Base-by-base conservation (phyloP, 2,113 vertebrate species). In the Mustela nigripes region DNA sequence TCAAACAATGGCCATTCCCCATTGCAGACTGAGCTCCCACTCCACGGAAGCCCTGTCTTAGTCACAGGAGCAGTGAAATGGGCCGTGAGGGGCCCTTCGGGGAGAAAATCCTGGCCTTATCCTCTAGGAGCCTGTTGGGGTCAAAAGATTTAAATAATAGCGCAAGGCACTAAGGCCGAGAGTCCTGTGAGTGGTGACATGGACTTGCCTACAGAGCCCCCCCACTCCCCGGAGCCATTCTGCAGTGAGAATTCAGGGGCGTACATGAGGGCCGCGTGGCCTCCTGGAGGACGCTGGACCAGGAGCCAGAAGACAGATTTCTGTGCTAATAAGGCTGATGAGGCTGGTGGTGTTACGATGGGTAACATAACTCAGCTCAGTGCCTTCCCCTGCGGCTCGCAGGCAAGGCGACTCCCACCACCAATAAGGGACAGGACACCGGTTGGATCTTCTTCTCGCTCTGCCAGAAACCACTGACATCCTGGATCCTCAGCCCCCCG, bases 201-300 rank as follows among this genome's bases (percentile, higher is more conserved):
- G 80, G 45, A 21, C 79, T 14, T 65, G 42, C 1, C 4, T 1
- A 0, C 65, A 7, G 4, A 33, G 1, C 24, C 60, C 60, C 22
- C 24, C 24, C 18, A 24, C 11, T 14, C 53, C 42, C 48, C 24
- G 39, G 62, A 53, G 28, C 53, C 12, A 7, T 6, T 33, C 74
- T 63, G 26, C 18, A 63, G 3, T 36, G 11, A 39, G 79, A 62
- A 39, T 28, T 36, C 33, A 19, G 0, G 0, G 18, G 4, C 5
- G 3, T 1, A 15, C 14, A 28, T 7, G 8, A 58, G 8, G 22
- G 12, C 9, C 21, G 18, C 1, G 12, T 9, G 3, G 33, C 10
- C 62, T 74, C 9, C 19, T 28, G 48, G 11, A 62, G 39, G 11
- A 22, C 1, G 7, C 8, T n/a, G 22, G 4, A 3, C 4, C 2